Evolutionary conservation across 1,140 invertebrate species (phyloP).

Genomic region (Drosophila melanica): DNA sequence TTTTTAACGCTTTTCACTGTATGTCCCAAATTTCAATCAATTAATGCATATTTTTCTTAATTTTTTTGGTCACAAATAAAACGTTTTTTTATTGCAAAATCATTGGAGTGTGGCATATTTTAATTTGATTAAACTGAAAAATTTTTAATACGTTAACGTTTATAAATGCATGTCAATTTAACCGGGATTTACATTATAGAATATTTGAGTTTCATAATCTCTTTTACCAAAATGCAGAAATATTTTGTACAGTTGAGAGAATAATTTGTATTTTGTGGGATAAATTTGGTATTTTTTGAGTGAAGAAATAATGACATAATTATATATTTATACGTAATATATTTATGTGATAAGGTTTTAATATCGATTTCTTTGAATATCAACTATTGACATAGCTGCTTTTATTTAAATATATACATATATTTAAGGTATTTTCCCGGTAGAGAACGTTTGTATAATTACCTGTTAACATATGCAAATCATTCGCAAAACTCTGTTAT

Average conservation of each 20-base stretch:
- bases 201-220: neutral
- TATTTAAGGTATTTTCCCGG: neutral
- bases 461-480: slow-evolving; percentile 24
- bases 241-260: neutral
- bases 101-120: slow-evolving; percentile 32
- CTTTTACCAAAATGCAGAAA: neutral
- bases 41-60: slow-evolving; percentile 37
- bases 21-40: slow-evolving; percentile 42
- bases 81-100: slow-evolving; percentile 1
- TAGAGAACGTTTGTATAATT: neutral
- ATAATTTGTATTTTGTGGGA: too few species aligned
- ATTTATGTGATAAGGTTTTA: too few species aligned
- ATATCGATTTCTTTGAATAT: too few species aligned
- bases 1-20: slow-evolving; percentile 20
- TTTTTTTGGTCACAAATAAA: slow-evolving; percentile 6
- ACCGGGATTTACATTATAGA: neutral
- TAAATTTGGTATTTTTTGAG: too few species aligned
- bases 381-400: too few species aligned
- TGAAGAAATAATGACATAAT: too few species aligned
- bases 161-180: slow-evolving; percentile 34
- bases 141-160: slow-evolving; percentile 59
- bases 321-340: too few species aligned
- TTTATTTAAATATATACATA: too few species aligned
- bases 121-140: slow-evolving; percentile 68
- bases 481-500: slow-evolving; percentile 63